phyloP scores from a whole-genome alignment of 1,140 invertebrate genomes.

The Pygmarrhopalites habei region DNA sequence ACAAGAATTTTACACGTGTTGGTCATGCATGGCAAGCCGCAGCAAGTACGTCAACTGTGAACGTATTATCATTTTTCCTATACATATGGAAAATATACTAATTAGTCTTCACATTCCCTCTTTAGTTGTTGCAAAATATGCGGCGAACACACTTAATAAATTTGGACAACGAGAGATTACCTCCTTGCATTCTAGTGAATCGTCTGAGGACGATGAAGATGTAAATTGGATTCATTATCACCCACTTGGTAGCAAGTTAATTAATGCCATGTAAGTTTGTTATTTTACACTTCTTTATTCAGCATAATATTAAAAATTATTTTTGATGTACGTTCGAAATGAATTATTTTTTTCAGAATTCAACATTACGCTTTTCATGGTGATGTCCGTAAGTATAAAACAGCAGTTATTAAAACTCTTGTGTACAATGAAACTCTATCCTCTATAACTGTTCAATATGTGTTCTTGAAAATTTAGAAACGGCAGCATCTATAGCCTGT shows the following conservation, averaged over 20 bases:
- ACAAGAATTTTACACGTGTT: constrained; percentile 14
- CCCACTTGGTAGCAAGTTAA: constrained; percentile 76
- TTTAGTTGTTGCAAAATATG: constrained; percentile 10
- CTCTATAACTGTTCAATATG: too few relatives aligned
- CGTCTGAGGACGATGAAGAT: constrained; percentile 44
- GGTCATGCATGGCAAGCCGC: constrained; percentile 28
- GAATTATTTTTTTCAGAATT: constrained; percentile 45
- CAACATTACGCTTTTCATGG: constrained; percentile 53
- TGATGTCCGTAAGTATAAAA: too few relatives aligned
- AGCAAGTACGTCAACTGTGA: too few relatives aligned
- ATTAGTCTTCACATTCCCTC: too few relatives aligned
- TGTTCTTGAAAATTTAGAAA: too few relatives aligned
- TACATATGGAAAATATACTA: background rate
- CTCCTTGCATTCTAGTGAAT: constrained; percentile 1
- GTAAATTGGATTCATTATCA: constrained; percentile 66
- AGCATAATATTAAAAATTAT: too few relatives aligned
- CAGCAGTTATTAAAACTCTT: too few relatives aligned
- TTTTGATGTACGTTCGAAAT: too few relatives aligned
- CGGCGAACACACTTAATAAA: background rate
- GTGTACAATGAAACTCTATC: too few relatives aligned
- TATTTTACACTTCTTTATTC: background rate
- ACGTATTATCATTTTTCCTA: constrained; percentile 11
- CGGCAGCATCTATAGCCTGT: constrained; percentile 84
- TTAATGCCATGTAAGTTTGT: constrained; percentile 68
- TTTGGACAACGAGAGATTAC: too few relatives aligned